Base-by-base conservation (phyloP, 2,797 vertebrate species). In the Tamandua tetradactyla region DNA sequence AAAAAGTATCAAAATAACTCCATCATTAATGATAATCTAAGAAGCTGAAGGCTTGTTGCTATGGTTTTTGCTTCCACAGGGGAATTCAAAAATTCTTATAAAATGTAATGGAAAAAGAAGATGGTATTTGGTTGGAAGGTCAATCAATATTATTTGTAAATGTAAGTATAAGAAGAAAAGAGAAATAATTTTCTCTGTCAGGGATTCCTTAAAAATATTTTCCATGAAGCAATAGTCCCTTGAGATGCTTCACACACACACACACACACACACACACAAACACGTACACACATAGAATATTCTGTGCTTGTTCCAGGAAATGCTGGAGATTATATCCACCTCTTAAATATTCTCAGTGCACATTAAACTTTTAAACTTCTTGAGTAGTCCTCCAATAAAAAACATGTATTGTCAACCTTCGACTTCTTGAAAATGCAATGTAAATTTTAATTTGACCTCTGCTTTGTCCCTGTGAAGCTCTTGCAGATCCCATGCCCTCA, bases 401-500 rank as follows among this genome's bases (percentile, higher is more conserved):
- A 32, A 59, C 27, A 8, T 44, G 32, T 52, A 35, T 37, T 1
- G 22, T n/a, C 42, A 76, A 87, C 9, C 40, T 91, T 40, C 40
- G 72, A 6, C 32, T 61, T 79, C 93, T 94, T 91, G 22, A 76
- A 90, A 79, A 55, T 79, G n/a, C 66, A 79, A 59, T 66, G 11
- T 20, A 42, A 74, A 52, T 7, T 87, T 91, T 64, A 62, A 71
- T 59, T 78, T 52, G 66, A 86, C 23, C 27, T 74, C 25, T 87
- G 23, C 68, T 85, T 82, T 55, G 52, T 25, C 18, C 9, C 8
- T 68, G 4, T 37, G 42, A 7, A 40, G 12, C 22, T 4, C n/a
- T 93, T 25, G 37, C 12, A 49, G 27, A 40, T 40, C 23, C 17
- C 4, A 14, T 37, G 57, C 49, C 35, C 2, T 55, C 23, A 5